Percentiles rank a stretch among this genome's conserved stretches.
These are phyloP conservation scores for Cephus cinctus DNA, from an alignment of 1,140 invertebrate genomes.

Conservation along the genomic window DNA sequence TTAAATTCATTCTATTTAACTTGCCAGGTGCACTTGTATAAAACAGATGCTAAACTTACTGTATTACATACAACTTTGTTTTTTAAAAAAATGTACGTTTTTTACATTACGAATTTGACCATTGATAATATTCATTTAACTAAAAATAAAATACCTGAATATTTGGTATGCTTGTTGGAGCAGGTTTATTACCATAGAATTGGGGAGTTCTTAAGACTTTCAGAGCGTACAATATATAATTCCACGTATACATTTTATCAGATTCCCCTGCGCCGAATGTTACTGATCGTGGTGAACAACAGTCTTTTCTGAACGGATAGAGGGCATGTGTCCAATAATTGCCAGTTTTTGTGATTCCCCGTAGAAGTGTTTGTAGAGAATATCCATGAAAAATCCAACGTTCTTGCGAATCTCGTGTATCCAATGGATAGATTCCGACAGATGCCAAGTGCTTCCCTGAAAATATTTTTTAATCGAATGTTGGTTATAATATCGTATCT, in stretches of 20 bases:
- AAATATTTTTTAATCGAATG: too few species aligned
- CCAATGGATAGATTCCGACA: slow-evolving; percentile 50
- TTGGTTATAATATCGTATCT: too few species aligned
- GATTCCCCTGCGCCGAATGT: slow-evolving; percentile 52
- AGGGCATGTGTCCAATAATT: slow-evolving; percentile 54
- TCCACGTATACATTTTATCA: slow-evolving; percentile 52
- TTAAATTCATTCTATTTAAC: too few species aligned
- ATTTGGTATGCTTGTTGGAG: slow-evolving; percentile 36
- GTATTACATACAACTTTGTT: too few species aligned
- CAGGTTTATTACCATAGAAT: slow-evolving; percentile 41
- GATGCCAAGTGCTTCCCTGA: slow-evolving; percentile 53
- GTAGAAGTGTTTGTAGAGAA: slow-evolving; percentile 53
- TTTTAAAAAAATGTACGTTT: too few species aligned
- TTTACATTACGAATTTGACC: too few species aligned
- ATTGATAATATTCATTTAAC: slow-evolving; percentile 1
- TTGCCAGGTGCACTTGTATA: too few species aligned
- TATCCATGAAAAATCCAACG: slow-evolving; percentile 57
- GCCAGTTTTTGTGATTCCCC: slow-evolving; percentile 45
- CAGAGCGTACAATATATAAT: slow-evolving; percentile 55
- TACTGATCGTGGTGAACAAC: slow-evolving; percentile 50
- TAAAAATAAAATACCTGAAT: slow-evolving; percentile 14
- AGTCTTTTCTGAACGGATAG: slow-evolving; percentile 44
- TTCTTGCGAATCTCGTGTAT: slow-evolving; percentile 53
- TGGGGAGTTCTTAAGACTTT: slow-evolving; percentile 37
- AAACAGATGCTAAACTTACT: too few species aligned